Evolutionary conservation across 2,113 vertebrate genomes (phyloP).

Genomic region (Himantopus leucocephalus): DNA sequence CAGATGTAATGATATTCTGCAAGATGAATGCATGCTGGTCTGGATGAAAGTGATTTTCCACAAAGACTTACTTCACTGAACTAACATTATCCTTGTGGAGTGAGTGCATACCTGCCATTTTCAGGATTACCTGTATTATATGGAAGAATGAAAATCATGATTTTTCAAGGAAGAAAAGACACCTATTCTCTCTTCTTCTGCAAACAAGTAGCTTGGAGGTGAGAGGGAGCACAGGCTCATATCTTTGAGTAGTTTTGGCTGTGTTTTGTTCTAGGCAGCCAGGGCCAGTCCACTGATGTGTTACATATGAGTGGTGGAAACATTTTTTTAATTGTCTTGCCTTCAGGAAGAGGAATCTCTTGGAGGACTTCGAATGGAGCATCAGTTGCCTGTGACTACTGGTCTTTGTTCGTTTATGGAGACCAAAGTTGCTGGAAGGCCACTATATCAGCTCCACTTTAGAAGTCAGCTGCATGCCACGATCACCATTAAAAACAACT

Average conservation of each 20-base stretch:
- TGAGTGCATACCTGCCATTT: background rate
- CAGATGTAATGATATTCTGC: constrained; percentile 32
- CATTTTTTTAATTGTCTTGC: background rate
- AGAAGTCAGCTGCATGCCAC: background rate
- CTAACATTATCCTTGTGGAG: background rate
- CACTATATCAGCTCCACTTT: background rate
- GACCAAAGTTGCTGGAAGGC: background rate
- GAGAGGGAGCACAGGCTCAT: background rate
- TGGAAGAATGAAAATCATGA: background rate
- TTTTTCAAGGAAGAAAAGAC: background rate
- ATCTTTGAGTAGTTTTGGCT: background rate
- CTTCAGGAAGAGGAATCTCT: background rate
- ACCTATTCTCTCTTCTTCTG: background rate
- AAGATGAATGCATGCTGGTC: constrained; percentile 1
- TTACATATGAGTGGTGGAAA: background rate
- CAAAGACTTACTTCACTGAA: background rate
- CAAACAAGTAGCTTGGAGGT: background rate
- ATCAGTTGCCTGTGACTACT: background rate
- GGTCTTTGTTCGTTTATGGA: background rate
- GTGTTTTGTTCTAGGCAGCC: background rate
- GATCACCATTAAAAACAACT: background rate
- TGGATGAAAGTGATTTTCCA: constrained; percentile 44
- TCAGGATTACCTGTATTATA: background rate
- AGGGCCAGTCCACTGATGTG: background rate
- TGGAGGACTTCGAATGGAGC: background rate